These are phyloP conservation scores for Trematomus loennbergii DNA, from an alignment of 2,113 vertebrate genomes.

Conservation along the genomic window DNA sequence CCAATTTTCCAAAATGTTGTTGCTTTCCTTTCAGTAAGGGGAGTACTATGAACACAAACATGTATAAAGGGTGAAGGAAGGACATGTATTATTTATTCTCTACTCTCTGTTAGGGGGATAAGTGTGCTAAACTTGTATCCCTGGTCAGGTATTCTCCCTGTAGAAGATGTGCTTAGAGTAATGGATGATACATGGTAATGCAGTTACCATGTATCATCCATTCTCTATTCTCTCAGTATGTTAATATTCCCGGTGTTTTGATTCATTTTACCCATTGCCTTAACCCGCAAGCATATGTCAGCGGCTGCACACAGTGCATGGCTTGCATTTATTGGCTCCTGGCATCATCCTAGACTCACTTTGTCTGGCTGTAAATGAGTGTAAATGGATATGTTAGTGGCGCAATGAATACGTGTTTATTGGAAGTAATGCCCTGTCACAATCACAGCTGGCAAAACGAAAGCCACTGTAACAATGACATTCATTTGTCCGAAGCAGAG, in stretches of 20 bases:
- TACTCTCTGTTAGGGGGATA: slow-evolving; percentile 67
- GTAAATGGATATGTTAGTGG: slow-evolving; percentile 72
- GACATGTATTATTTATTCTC: slow-evolving; percentile 66
- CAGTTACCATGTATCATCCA: slow-evolving; percentile 10
- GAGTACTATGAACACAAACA: slow-evolving; percentile 20
- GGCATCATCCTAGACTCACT: slow-evolving; percentile 66
- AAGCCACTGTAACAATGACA: slow-evolving; percentile 47
- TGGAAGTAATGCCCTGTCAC: slow-evolving; percentile 75
- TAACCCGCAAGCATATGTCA: slow-evolving; percentile 65
- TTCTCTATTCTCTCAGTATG: slow-evolving; percentile 72
- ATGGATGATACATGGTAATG: slow-evolving; percentile 77
- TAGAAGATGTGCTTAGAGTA: slow-evolving; percentile 74
- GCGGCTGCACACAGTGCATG: slow-evolving; percentile 57
- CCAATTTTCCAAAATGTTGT: background rate
- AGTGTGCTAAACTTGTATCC: slow-evolving; percentile 75
- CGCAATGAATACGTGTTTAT: slow-evolving; percentile 74
- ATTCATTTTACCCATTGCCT: slow-evolving; percentile 79
- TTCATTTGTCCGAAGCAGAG: slow-evolving; percentile 59
- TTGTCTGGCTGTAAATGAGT: slow-evolving; percentile 70
- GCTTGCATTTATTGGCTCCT: slow-evolving; percentile 62
- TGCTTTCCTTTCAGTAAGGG: slow-evolving; percentile 22
- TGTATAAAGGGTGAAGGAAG: slow-evolving; percentile 51
- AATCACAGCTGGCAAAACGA: slow-evolving; percentile 68
- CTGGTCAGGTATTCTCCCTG: slow-evolving; percentile 63
- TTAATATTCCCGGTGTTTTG: slow-evolving; percentile 82